A percentile compares a stretch with the other conserved stretches of the same genome.
These are phyloP conservation scores for Chiridota heheva DNA, from an alignment of 35 echinoderm and acorn worm species.

Conservation along the genomic window DNA sequence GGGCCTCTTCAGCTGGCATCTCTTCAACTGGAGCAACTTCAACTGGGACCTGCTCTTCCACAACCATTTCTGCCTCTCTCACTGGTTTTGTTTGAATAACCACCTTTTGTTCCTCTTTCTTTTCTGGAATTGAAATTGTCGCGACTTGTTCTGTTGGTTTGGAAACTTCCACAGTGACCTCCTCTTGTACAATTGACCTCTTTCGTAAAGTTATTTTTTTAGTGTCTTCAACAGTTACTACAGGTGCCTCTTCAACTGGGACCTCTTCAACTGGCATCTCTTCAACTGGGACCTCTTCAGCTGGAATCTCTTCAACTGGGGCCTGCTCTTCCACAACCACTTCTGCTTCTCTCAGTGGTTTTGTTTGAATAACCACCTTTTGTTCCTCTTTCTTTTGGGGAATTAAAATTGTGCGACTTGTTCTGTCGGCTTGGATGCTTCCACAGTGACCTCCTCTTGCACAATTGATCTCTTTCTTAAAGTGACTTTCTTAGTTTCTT, in stretches of 20 bases:
- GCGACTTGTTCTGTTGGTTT: constrained; percentile 36
- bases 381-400: constrained; percentile 24
- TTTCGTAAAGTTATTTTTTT: constrained; percentile 9
- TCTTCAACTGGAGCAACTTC: constrained; percentile 22
- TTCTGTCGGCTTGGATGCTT: constrained; percentile 20
- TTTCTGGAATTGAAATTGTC: constrained; percentile 23
- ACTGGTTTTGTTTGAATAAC: background rate
- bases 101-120: constrained; percentile 15
- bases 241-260: background rate
- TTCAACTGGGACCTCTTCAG: constrained; percentile 2
- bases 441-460: constrained; percentile 16
- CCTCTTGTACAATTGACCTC: constrained; percentile 1
- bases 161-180: constrained; percentile 10
- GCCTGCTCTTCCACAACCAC: background rate
- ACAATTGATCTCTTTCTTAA: background rate
- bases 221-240: background rate
- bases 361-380: background rate
- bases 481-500: background rate
- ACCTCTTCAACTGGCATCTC: background rate
- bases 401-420: constrained; percentile 7
- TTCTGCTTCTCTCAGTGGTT: background rate
- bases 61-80: background rate
- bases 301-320: background rate
- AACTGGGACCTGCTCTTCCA: background rate
- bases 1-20: background rate